These are phyloP conservation scores for Aphyosemion australe DNA, from an alignment of 2,113 vertebrate species.

Conservation along the genomic window DNA sequence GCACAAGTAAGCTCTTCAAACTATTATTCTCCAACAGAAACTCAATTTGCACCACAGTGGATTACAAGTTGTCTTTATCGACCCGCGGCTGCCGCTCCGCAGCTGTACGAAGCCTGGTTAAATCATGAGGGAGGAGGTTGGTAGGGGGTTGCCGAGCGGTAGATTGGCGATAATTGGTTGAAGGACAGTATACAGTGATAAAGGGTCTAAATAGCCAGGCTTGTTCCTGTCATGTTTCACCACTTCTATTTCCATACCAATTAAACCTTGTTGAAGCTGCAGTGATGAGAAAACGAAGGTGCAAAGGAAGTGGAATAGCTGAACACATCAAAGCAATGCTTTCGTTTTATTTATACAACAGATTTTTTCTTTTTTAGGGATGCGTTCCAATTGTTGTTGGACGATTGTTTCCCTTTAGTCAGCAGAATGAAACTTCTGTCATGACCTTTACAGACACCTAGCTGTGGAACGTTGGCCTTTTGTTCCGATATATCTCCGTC, in stretches of 20 bases:
- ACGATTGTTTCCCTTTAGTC: background rate
- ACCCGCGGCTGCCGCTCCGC: constrained; percentile 50
- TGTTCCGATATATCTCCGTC: too few relatives aligned
- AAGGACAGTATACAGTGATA: constrained; percentile 74
- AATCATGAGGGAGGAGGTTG: constrained; percentile 62
- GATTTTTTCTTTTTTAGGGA: constrained; percentile 11
- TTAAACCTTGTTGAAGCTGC: constrained; percentile 73
- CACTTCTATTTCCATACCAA: constrained; percentile 74
- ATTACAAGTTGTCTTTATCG: constrained; percentile 64
- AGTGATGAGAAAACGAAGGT: constrained; percentile 65
- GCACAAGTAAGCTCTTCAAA: constrained; percentile 44
- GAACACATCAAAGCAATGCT: constrained; percentile 37
- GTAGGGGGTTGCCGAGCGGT: constrained; percentile 63
- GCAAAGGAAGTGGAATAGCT: constrained; percentile 60
- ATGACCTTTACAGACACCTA: too few relatives aligned
- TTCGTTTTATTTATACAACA: constrained; percentile 21
- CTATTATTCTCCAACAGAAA: constrained; percentile 54
- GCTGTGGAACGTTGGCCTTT: too few relatives aligned
- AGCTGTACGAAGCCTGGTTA: constrained; percentile 50
- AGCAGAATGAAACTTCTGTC: background rate
- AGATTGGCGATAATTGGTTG: constrained; percentile 77
- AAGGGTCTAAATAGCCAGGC: constrained; percentile 62
- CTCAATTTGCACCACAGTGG: constrained; percentile 72
- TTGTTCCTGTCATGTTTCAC: constrained; percentile 69
- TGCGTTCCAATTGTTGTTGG: background rate